Conservation (phyloP, 2,888 invertebrate species). For the Gari tellinella region DNA sequence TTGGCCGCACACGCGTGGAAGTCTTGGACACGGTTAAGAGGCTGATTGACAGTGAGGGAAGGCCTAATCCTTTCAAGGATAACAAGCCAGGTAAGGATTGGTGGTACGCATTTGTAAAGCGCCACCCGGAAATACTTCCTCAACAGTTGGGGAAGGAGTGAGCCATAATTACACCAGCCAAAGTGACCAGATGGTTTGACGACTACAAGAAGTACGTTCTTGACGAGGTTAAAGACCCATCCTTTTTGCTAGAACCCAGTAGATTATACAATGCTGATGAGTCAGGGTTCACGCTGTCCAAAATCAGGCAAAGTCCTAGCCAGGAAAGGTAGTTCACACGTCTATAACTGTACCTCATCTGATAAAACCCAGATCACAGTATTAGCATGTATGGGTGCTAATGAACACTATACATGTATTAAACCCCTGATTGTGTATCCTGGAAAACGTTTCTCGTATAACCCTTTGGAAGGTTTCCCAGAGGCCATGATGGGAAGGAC, state of each 20-base stretch:
- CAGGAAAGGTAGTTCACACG: constrained; percentile 3
- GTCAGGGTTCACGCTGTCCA: constrained; percentile 35
- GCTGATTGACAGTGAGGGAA: constrained; percentile 13
- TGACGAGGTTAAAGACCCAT: constrained; percentile 1
- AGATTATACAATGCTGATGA: constrained; percentile 39
- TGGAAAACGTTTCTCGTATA: constrained; percentile 30
- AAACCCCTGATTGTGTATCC: constrained; percentile 36
- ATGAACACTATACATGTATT: constrained; percentile 2
- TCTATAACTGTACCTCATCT: constrained; percentile 16
- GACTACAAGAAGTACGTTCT: neutral
- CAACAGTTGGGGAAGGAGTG: constrained; percentile 7
- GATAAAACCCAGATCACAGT: constrained; percentile 50
- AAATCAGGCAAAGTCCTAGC: constrained; percentile 37
- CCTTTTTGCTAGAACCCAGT: constrained; percentile 5
- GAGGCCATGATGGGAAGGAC: constrained; percentile 25
- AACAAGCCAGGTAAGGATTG: constrained; percentile 18
- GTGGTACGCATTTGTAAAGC: constrained; percentile 13
- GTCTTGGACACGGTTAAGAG: constrained; percentile 3
- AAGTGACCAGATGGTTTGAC: neutral
- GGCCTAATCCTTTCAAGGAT: constrained; percentile 12
- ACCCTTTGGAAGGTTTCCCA: constrained; percentile 37
- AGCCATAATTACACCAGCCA: neutral
- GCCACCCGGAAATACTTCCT: constrained; percentile 17
- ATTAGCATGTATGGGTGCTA: constrained; percentile 30
- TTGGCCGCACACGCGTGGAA: constrained; percentile 12